Evolutionary conservation across 2,888 invertebrate genomes (phyloP), one percentile per base, ranked within the genome.

Genomic region (Chymomyza amoena): DNA sequence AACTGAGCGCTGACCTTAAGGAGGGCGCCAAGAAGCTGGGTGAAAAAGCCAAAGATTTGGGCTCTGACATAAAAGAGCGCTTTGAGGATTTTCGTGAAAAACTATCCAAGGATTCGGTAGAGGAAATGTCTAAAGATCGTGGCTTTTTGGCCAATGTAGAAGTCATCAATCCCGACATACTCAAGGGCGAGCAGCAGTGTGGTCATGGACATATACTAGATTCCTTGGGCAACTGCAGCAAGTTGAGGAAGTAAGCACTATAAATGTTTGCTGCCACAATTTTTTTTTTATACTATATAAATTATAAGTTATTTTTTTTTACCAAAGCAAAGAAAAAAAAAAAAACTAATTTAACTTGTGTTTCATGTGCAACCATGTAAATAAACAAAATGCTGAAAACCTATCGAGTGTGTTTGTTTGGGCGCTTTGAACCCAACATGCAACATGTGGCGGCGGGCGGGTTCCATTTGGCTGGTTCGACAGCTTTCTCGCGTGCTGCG

Each of bases 181-280:
- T 90, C 32, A 90, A 88, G 75, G 88, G 90, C 15, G 90, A 90
- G 64, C 90, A 90, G 50, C 87, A 88, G 61, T 91, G 90, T 72
- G 90, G 90, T 15, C 90, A 89, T 59, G 90, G 91, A 2, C 89
- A 90, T 75, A 90, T 91, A 57, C 76, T 91, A 57, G 91, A 91
- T 66, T 89, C 89, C 15, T 88, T 91, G 84, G 90, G 90, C 68
- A 90, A 90, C 71, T 91, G 90, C 80, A 88, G 89, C 68, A 89
- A 90, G 65, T 84, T 90, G 76, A 78, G 90, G 62, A 90, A 90
- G 66, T 83, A 73, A 77, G 50, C 20, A n/a, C n/a, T n/a, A n/a
- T n/a, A n/a, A n/a, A n/a, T n/a, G n/a, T n/a, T 57, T 57, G 32
- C 9, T 18, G 20, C n/a, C 16, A 1, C 9, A 1, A 9, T 68